phyloP scores from a whole-genome alignment of 2,113 vertebrate species.

The Monarcha castaneiventris region DNA sequence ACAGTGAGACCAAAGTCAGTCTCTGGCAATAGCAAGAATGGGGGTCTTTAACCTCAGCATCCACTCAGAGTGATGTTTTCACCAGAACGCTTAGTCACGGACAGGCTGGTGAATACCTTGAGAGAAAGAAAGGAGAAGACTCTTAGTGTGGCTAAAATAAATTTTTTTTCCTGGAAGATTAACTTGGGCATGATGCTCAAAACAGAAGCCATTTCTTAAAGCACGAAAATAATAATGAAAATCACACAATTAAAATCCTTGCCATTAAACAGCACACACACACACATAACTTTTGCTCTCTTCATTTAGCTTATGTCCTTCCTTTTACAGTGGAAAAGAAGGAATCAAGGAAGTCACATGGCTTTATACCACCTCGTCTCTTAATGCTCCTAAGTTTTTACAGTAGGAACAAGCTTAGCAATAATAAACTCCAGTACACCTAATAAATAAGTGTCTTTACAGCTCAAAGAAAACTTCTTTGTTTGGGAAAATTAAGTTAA shows the following conservation, averaged over 20 bases:
- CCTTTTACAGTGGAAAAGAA: neutral
- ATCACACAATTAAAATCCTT: neutral
- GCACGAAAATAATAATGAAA: neutral
- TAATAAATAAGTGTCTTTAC: neutral
- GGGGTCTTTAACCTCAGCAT: constrained; percentile 78
- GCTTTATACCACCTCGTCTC: neutral
- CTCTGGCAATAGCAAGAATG: constrained; percentile 66
- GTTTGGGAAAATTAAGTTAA: neutral
- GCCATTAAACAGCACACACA: neutral
- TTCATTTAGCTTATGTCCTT: neutral
- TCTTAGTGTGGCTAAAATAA: neutral
- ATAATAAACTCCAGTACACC: neutral
- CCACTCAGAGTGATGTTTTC: constrained; percentile 47
- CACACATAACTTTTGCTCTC: neutral
- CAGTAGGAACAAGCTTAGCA: neutral
- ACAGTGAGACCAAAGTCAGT: neutral
- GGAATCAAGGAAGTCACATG: neutral
- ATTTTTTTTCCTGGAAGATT: neutral
- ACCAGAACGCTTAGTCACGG: constrained; percentile 67
- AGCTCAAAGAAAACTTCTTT: neutral
- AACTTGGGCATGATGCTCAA: neutral
- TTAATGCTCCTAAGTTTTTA: neutral
- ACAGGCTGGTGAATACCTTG: constrained; percentile 73
- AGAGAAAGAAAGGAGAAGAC: neutral
- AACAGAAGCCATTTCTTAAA: neutral